Conservation (phyloP, 2,113 vertebrate species). For the Erinaceus europaeus region DNA sequence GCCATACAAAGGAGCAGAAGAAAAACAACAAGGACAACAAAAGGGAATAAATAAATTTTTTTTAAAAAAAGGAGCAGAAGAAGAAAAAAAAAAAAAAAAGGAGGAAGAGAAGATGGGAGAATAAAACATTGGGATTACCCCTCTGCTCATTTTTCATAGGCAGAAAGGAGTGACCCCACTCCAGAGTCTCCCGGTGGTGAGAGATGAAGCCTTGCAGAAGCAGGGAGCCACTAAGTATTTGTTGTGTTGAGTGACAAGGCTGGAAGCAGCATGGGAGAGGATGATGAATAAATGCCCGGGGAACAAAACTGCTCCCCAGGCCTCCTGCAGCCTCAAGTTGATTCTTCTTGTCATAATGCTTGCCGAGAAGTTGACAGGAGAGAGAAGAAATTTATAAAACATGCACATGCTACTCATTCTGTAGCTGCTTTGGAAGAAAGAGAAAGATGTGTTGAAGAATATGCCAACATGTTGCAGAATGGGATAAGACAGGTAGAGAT, state of each 20-base stretch:
- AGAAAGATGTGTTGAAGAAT: fast-evolving
- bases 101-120: not conserved
- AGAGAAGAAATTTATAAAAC: not conserved
- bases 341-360: not conserved
- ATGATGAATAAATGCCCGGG: not conserved
- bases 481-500: not conserved
- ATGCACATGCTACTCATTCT: fast-evolving
- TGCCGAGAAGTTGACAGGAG: not conserved
- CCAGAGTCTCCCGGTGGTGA: not conserved
- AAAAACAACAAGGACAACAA: no score
- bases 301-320: fast-evolving
- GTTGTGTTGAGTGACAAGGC: not conserved
- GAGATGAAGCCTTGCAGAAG: fast-evolving
- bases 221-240: fast-evolving
- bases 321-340: fast-evolving
- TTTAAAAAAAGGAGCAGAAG: no score
- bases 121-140: fast-evolving
- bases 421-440: not conserved
- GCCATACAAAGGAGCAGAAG: not conserved
- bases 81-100: no score
- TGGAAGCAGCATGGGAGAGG: fast-evolving
- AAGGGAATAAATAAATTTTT: no score
- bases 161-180: fast-evolving
- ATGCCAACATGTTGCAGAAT: fast-evolving
- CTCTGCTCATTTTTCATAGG: no score